Base-by-base conservation (phyloP, 2,797 vertebrate genomes). In the Dryobates pubescens region DNA sequence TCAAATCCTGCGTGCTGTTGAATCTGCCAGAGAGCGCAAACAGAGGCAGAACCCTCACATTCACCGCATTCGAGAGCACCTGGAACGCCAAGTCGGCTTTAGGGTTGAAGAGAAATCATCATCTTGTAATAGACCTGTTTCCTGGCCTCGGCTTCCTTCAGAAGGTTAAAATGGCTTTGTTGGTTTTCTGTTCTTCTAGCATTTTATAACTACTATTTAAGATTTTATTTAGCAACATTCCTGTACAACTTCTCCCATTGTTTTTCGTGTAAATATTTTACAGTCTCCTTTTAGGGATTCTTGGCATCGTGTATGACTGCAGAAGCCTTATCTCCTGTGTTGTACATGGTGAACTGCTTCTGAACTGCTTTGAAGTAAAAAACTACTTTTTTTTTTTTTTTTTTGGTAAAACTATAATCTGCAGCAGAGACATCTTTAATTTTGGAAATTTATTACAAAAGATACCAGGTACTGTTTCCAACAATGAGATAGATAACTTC, bases 41-140 rank as follows among this genome's bases (percentile, higher is more conserved):
- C 89, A 93, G 82, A 98, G 94, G 79, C 88, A 96, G 20, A 79
- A 97, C 38, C 98, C 98, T 15, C 59, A 84, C 85, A 96, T 98
- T 20, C 96, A 93, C 1, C 78, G 94, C 45, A 97, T 98, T 45
- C 96, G 98, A 86, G 95, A 98, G 63, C 77, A 70, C 27, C 96
- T 98, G 17, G 89, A 96, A 38, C 96, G 79, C 30, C 95, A 97
- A 92, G 87, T 98, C 77, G 96, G 84, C 94, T 83, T 86, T 53
- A 97, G 95, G 83, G 61, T 87, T 56, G 96, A 97, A 87, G 96
- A 98, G 89, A 97, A 91, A 75, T 72, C 72, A 4, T 45, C 75
- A 7, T 65, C 94, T 84, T 96, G 70, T 64, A 95, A 86, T 80
- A 94, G 82, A 93, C 34, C 64, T 36, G 32, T 84, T 77, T 77